A percentile compares a stretch with the other conserved stretches of the same genome.
phyloP scores from a whole-genome alignment of 2,888 invertebrate genomes.

The Eurytoma californica region DNA sequence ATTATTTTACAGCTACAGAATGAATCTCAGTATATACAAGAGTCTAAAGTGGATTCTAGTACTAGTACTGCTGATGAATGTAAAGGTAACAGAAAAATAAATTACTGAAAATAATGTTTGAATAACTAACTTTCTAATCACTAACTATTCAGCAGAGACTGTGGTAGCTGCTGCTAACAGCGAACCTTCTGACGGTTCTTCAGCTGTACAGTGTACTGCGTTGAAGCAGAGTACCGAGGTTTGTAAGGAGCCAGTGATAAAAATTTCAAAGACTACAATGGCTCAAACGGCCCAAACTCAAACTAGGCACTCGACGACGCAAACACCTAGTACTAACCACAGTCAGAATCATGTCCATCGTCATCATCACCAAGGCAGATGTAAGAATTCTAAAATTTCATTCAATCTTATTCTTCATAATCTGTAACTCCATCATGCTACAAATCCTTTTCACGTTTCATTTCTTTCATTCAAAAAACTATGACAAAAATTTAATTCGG shows the following conservation, averaged over 20 bases:
- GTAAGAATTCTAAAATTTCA: conserved; percentile 54
- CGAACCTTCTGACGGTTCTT: conserved; percentile 28
- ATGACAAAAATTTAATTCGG: neutral
- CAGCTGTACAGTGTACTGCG: conserved; percentile 10
- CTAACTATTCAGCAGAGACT: conserved; percentile 18
- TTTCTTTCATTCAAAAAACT: conserved; percentile 12
- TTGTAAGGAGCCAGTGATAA: conserved; percentile 45
- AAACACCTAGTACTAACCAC: conserved; percentile 64
- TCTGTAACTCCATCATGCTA: conserved; percentile 2
- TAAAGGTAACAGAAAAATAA: conserved; percentile 33
- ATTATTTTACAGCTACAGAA: conserved; percentile 32
- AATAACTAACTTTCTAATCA: conserved; percentile 5
- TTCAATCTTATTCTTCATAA: neutral
- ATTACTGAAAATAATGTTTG: neutral
- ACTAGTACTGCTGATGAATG: conserved; percentile 20
- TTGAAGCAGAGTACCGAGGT: conserved; percentile 28
- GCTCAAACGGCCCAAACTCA: conserved; percentile 65
- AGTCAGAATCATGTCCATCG: conserved; percentile 10
- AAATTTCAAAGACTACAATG: conserved; percentile 45
- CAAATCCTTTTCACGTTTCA: conserved; percentile 19
- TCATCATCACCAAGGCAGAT: conserved; percentile 65
- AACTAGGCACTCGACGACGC: conserved; percentile 72
- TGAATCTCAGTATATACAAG: conserved; percentile 39
- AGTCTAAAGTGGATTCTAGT: conserved; percentile 9
- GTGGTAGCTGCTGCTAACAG: neutral